Evolutionary conservation across 2,797 vertebrate species (phyloP), one percentile per base, ranked within the genome.

Genomic region (Microctenopoma stevenorrisi): DNA sequence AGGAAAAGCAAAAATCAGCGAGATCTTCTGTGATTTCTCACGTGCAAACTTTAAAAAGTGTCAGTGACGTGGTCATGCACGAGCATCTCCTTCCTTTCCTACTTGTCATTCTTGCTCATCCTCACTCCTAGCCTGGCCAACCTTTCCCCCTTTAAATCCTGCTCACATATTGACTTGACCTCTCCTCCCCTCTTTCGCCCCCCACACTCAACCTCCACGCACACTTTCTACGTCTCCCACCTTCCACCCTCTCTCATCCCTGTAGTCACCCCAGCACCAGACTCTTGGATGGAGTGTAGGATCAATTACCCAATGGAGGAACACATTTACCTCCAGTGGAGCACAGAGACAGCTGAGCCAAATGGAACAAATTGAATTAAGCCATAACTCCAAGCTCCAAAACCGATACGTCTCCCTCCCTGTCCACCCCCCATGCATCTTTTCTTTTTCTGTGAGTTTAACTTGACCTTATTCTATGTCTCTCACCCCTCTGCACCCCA

Each of bases 281-380:
- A 67, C 80, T 82, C 76, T 83, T 73, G 84, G 58, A 82, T 58
- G 72, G 79, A 84, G 85, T 64, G 83, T 42, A 50, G 84, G 88
- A 89, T 92, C 89, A 90, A 90, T 91, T 91, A 90, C 86, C 62
- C 72, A 35, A 88, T 84, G 77, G 76, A 89, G 77, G 81, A 88
- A 86, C 83, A 86, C 87, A 86, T 86, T 89, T 83, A 86, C 87
- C 90, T 92, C 86, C 83, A 88, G 76, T 76, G 80, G 78, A 88
- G 87, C 87, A 88, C 77, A 88, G 86, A 92, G 85, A 81, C 90
- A 89, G 85, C 89, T 76, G 86, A 87, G 81, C 85, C 82, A 83
- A 90, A 89, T 85, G 82, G 88, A 89, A 90, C 89, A 91, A 93
- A 93, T 87, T 89, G 84, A 93, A 93, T 93, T 88, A 92, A 88